Percentiles rank a stretch among this genome's conserved stretches.
These are phyloP conservation scores for Fissipunctia ypsillon DNA, from an alignment of 2,888 invertebrate genomes.

Conservation along the genomic window DNA sequence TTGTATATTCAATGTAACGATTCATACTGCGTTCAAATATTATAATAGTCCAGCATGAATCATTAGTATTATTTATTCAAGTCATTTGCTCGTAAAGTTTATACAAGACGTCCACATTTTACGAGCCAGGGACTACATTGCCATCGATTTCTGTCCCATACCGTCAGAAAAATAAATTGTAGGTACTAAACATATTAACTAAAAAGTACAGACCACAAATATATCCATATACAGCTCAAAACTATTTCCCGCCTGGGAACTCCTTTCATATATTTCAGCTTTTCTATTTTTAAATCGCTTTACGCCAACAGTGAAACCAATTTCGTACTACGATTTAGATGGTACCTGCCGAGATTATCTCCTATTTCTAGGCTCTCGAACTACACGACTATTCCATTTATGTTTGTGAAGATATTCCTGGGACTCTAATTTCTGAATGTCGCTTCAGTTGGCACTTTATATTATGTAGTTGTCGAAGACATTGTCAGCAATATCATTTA, in stretches of 20 bases:
- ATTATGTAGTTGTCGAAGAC: slow-evolving; percentile 71
- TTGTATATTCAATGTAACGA: no score
- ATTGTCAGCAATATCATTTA: slow-evolving; percentile 35
- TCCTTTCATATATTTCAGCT: slow-evolving; percentile 55
- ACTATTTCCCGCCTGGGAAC: slow-evolving; percentile 40
- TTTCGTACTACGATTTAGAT: slow-evolving; percentile 72
- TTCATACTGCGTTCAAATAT: no score
- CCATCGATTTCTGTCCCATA: not conserved
- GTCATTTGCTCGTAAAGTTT: no score
- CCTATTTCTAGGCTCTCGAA: slow-evolving; percentile 78
- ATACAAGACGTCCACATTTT: not conserved
- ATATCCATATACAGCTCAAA: slow-evolving; percentile 24
- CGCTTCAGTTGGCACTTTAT: slow-evolving; percentile 69
- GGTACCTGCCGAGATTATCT: slow-evolving; percentile 77
- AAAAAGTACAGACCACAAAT: slow-evolving; percentile 7
- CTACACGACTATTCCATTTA: slow-evolving; percentile 88
- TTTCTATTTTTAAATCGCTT: slow-evolving; percentile 71
- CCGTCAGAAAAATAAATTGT: slow-evolving; percentile 1
- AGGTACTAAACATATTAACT: slow-evolving; percentile 14
- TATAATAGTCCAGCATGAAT: no score
- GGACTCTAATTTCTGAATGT: slow-evolving; percentile 79
- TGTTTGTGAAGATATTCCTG: slow-evolving; percentile 76
- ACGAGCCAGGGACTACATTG: not conserved
- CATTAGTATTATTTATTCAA: no score
- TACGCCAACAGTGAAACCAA: slow-evolving; percentile 67